Conservation (phyloP, 2,888 invertebrate genomes). For the Auanema sp. region DNA sequence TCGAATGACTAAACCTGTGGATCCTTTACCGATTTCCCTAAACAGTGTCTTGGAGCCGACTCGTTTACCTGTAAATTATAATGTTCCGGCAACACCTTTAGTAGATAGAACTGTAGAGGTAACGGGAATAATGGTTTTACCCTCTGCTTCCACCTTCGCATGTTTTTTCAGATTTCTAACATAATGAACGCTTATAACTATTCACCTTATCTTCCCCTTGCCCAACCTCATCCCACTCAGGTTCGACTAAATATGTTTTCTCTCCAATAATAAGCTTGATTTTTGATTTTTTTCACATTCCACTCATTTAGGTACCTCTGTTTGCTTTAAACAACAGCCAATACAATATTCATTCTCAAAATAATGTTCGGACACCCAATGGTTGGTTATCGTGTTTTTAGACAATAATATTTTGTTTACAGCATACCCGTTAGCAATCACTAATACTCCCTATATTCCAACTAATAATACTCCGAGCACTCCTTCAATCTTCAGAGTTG, state of each 20-base stretch:
- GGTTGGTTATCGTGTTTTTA: no score
- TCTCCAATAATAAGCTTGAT: not conserved
- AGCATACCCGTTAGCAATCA: no score
- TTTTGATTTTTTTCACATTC: not conserved
- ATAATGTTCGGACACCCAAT: no score
- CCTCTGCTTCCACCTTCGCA: not conserved
- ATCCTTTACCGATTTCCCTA: slow-evolving; percentile 18
- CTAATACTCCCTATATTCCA: not conserved
- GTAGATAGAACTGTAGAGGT: not conserved
- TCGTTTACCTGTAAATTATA: not conserved
- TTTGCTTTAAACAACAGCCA: slow-evolving; percentile 15
- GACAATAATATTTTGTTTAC: no score
- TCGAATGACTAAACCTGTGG: not conserved
- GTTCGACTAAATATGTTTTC: not conserved
- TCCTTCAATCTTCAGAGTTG: not conserved
- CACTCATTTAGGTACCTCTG: slow-evolving; percentile 19
- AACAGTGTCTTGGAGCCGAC: slow-evolving; percentile 21
- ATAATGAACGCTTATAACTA: slow-evolving; percentile 19
- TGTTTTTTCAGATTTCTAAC: slow-evolving; percentile 12
- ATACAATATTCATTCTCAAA: no score
- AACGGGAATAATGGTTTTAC: not conserved
- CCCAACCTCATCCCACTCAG: slow-evolving; percentile 1
- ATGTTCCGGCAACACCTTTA: slow-evolving; percentile 9
- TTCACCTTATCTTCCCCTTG: slow-evolving; percentile 10
- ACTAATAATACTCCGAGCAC: slow-evolving; percentile 2